Base-by-base conservation (phyloP, 1,140 invertebrate genomes). In the Brachionus angularis region DNA sequence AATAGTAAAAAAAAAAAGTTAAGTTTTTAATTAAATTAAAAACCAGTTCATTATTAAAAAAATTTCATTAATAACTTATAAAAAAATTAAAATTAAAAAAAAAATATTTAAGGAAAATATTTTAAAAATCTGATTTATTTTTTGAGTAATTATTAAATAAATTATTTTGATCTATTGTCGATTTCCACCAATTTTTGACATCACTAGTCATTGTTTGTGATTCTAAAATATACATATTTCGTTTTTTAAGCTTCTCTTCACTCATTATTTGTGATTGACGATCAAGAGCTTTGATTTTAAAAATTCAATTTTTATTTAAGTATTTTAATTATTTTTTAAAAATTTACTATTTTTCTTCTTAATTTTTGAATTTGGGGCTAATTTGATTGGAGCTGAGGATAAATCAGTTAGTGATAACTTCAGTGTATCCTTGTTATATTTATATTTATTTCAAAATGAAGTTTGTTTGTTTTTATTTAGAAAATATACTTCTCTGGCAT, bases 111-210 rank as follows among this genome's bases (percentile, higher is more conserved):
- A n/a, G n/a, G n/a, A n/a, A n/a, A n/a, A n/a, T n/a, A n/a, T 14
- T 42, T 18, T 58, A 58, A 58, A 58, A 39, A 23, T 58, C 53
- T 58, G 53, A 58, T 58, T 58, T 58, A 58, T 58, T 58, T 23
- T 31, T 36, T n/a, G n/a, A n/a, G n/a, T n/a, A n/a, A n/a, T n/a
- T n/a, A n/a, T n/a, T n/a, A 58, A 58, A 58, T 39, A 58, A 29
- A 25, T 58, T 58, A 58, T 58, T 58, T 33, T 33, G 36, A 58
- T 58, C 53, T n/a, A 67, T 27, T 14, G 62, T 50, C 29, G 23
- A 25, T 31, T 50, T 46, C 62, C 62, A 67, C 62, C 62, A 67
- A 47, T 67, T 67, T 50, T 67, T 67, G 10, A 67, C 62, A 50
- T 67, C 62, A 12, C 18, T 34, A 18, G 42, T 46, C 62, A 50